Percentiles rank a stretch among this genome's conserved stretches.
Evolutionary conservation across 1,140 invertebrate genomes (phyloP).

Genomic region (Drosophila tsacasi): DNA sequence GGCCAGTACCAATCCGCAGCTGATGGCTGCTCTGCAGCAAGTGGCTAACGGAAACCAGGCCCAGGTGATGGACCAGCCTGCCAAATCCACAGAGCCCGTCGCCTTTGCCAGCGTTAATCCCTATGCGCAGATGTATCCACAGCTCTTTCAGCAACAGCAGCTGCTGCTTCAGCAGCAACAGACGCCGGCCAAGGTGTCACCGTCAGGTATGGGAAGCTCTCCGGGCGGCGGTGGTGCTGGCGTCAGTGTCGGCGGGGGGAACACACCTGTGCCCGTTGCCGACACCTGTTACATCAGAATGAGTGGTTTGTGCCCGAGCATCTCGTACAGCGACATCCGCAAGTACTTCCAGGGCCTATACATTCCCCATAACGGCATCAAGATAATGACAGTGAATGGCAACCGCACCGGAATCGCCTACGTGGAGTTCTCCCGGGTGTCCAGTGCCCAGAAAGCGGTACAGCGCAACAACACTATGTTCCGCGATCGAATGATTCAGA

Average conservation of each 20-base stretch:
- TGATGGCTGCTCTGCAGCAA: conserved; percentile 39
- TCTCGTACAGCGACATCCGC: conserved; percentile 91
- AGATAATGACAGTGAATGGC: conserved; percentile 92
- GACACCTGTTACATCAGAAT: conserved; percentile 89
- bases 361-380: conserved; percentile 93
- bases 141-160: conserved; percentile 76
- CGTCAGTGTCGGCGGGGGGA: conserved; percentile 5
- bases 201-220: conserved; percentile 13
- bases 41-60: conserved; percentile 1
- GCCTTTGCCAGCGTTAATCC: conserved; percentile 81
- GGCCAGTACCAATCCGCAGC: conserved; percentile 2
- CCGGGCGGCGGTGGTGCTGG: conserved; percentile 4
- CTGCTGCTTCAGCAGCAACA: conserved; percentile 61
- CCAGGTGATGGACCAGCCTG: conserved; percentile 10
- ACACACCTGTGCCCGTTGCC: conserved; percentile 25
- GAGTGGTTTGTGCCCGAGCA: conserved; percentile 88
- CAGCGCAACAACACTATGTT: conserved; percentile 87
- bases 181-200: conserved; percentile 31
- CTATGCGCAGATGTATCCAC: conserved; percentile 81
- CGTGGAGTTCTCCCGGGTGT: conserved; percentile 90
- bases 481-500: conserved; percentile 86
- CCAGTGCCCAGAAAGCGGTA: conserved; percentile 90
- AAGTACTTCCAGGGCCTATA: conserved; percentile 92
- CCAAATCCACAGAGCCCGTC: conserved; percentile 53
- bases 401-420: conserved; percentile 92